phyloP scores from a whole-genome alignment of 2,888 invertebrate genomes.

The Mesodorylaimus sp. region DNA sequence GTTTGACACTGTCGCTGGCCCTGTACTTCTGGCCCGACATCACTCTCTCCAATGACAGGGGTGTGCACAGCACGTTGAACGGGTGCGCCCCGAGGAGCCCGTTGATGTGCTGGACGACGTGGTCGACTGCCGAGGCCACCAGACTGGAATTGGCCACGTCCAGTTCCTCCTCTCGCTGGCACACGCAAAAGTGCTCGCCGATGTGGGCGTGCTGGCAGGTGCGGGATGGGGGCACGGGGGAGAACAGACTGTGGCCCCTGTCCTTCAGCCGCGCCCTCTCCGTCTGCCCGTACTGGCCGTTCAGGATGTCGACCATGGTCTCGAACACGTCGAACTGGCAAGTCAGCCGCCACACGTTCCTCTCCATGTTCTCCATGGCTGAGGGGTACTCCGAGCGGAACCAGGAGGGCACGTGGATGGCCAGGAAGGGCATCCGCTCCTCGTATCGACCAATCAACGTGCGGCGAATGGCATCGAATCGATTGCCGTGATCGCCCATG shows the following conservation, averaged over 20 bases:
- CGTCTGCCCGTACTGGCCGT: not conserved
- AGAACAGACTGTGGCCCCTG: slow-evolving; percentile 15
- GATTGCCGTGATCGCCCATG: not conserved
- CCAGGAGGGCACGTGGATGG: slow-evolving; percentile 18
- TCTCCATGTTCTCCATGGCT: not conserved
- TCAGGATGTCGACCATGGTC: slow-evolving; percentile 19
- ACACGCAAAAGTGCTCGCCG: slow-evolving; percentile 24
- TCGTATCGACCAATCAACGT: slow-evolving; percentile 24
- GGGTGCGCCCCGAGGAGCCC: slow-evolving; percentile 10
- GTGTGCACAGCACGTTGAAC: slow-evolving; percentile 19
- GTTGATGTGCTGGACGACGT: slow-evolving; percentile 17
- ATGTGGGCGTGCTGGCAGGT: slow-evolving; percentile 19
- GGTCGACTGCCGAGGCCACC: slow-evolving; percentile 14
- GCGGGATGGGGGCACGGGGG: slow-evolving; percentile 16
- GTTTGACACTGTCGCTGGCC: slow-evolving; percentile 11
- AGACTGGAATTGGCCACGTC: slow-evolving; percentile 13
- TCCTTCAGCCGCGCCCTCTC: not conserved
- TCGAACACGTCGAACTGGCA: slow-evolving; percentile 17
- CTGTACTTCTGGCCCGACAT: slow-evolving; percentile 8
- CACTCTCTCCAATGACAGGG: slow-evolving; percentile 12
- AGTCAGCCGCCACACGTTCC: slow-evolving; percentile 1
- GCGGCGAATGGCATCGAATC: slow-evolving; percentile 31
- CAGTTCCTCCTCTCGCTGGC: slow-evolving; percentile 15
- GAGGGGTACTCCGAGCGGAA: slow-evolving; percentile 1
- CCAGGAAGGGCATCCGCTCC: slow-evolving; percentile 25